phyloP scores from a whole-genome alignment of 2,888 invertebrate genomes.

The Thereva unica region DNA sequence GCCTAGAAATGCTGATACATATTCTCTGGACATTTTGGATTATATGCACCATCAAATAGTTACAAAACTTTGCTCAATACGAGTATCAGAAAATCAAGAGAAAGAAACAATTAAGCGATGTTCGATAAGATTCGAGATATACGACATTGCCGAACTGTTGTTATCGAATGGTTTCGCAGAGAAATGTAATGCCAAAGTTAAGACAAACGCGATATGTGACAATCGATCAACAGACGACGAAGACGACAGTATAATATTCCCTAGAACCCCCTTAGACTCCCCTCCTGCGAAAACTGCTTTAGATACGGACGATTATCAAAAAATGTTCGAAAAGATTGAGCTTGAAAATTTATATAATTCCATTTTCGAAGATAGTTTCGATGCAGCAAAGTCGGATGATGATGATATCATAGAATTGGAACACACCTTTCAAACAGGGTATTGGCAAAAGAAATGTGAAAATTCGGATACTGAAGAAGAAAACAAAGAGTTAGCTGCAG shows the following conservation, averaged over 20 bases:
- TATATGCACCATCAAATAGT: slow-evolving; percentile 65
- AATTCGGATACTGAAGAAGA: not conserved
- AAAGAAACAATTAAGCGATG: slow-evolving; percentile 46
- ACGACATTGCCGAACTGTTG: slow-evolving; percentile 48
- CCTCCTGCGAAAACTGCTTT: slow-evolving; percentile 44
- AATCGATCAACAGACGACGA: not conserved
- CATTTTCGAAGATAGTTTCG: slow-evolving; percentile 45
- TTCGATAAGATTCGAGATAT: slow-evolving; percentile 46
- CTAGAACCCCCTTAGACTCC: not conserved
- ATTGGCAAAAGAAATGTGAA: slow-evolving; percentile 3
- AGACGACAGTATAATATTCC: not conserved
- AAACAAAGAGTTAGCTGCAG: not conserved
- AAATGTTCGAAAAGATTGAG: slow-evolving; percentile 49
- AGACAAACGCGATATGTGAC: not conserved
- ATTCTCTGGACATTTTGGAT: slow-evolving; percentile 64
- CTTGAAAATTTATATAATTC: slow-evolving; percentile 52
- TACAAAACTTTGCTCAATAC: slow-evolving; percentile 62
- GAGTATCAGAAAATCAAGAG: slow-evolving; percentile 50
- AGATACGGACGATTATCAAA: slow-evolving; percentile 46
- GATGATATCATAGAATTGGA: slow-evolving; percentile 24
- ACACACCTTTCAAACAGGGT: not conserved
- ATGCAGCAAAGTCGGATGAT: slow-evolving; percentile 43
- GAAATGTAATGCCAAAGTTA: not conserved
- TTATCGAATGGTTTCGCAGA: slow-evolving; percentile 43
- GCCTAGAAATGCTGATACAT: slow-evolving; percentile 58